Evolutionary conservation across 2,797 vertebrate species (phyloP), one percentile per base, ranked within the genome.

Genomic region (Acanthurus leucopareius): DNA sequence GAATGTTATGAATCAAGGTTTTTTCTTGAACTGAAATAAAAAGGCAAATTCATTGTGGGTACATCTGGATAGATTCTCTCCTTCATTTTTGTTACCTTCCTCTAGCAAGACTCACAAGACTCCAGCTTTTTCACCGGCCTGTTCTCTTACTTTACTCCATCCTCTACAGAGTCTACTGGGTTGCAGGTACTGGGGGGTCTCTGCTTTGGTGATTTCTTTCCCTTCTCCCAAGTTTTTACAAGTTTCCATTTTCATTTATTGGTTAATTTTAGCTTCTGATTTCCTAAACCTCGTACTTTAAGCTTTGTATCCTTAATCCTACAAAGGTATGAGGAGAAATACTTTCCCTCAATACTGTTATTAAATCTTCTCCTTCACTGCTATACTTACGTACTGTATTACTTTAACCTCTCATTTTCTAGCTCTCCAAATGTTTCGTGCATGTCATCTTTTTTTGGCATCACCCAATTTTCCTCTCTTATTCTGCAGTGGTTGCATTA

Each of bases 91-190:
- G 42, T 87, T 77, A 57, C 83, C 51, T 86, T 84, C 45, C 77
- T 93, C 61, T 79, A 95, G 93, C 91, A 92, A 92, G 85, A 84
- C 2, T 76, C 74, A 5, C 82, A 88, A 80, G 80, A 86, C 63
- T 80, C 89, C 85, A 77, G 65, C 73, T 85, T 91, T 89, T 90
- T 95, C 69, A 81, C 79, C 10, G 65, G 86, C 61, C 54, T 95
- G 60, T 87, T 94, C 77, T 93, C 95, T 93, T 93, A 84, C 77
- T 88, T 77, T 87, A 32, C 80, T 82, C 89, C 89, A 32, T 79
- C 86, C 3, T 44, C 82, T 71, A 79, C 83, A 79, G 90, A 86
- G 78, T 86, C 79, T 89, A 87, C 53, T 20, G 79, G 77, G 62
- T 69, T 48, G 3, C 83, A 90, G 86, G 88, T 90, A 90, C 64